A percentile compares a stretch with the other conserved stretches of the same genome.
Conservation (phyloP, 2,113 vertebrate species). For the Megaptera novaeangliae region DNA sequence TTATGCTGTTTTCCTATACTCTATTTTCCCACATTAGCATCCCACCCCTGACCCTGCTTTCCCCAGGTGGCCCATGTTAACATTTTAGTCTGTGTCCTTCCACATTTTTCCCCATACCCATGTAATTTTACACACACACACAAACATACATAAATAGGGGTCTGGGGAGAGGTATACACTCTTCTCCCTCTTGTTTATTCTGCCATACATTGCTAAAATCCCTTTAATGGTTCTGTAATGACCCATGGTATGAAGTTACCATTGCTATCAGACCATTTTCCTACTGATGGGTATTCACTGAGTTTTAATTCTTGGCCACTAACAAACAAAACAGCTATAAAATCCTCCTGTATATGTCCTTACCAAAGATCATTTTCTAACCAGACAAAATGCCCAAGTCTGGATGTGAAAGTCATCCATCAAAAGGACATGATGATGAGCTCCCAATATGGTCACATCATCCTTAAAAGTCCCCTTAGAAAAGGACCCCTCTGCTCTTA, state of each 20-base stretch:
- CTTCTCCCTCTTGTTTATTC: neutral
- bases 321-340: neutral
- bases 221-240: neutral
- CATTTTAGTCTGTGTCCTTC: neutral
- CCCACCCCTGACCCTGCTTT: neutral
- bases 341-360: neutral
- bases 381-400: neutral
- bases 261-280: neutral
- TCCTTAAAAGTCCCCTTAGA: neutral
- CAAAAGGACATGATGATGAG: neutral
- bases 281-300: neutral
- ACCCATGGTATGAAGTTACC: neutral
- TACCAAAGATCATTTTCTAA: conserved; percentile 14
- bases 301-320: neutral
- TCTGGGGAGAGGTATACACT: neutral
- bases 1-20: neutral
- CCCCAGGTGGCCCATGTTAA: neutral
- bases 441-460: neutral
- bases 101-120: neutral
- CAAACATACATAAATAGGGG: neutral
- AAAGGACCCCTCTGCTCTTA: neutral
- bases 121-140: neutral
- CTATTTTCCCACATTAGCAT: neutral
- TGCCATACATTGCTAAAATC: neutral
- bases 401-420: neutral